Evolutionary conservation across 2,888 invertebrate genomes (phyloP).

Genomic region (Synanthedon andrenaeformis): DNA sequence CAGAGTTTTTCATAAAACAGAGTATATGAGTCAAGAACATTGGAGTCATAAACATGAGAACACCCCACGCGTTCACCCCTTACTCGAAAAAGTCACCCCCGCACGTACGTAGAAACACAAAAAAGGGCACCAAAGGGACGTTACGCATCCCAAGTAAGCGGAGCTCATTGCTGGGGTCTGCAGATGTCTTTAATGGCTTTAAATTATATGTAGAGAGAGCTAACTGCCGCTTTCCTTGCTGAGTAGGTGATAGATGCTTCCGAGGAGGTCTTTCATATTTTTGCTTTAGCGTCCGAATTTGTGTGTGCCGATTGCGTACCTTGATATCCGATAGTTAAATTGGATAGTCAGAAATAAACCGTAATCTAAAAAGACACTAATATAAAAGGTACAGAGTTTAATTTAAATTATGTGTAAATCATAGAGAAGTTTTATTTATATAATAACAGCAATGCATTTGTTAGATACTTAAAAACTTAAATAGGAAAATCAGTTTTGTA

Average conservation of each 20-base stretch:
- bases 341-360: no score
- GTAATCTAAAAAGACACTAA: no score
- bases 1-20: conserved; percentile 62
- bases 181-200: conserved; percentile 71
- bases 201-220: conserved; percentile 68
- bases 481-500: no score
- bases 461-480: no score
- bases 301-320: not conserved
- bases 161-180: conserved; percentile 62
- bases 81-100: conserved; percentile 68
- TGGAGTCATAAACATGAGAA: conserved; percentile 57
- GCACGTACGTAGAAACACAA: conserved; percentile 62
- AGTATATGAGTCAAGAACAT: conserved; percentile 65
- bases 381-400: no score
- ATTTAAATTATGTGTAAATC: no score
- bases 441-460: no score
- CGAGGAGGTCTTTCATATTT: conserved; percentile 5
- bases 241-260: conserved; percentile 53
- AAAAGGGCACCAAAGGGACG: conserved; percentile 65
- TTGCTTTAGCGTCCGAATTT: no score
- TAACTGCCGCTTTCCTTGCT: conserved; percentile 45
- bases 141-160: conserved; percentile 64
- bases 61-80: conserved; percentile 64
- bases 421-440: no score
- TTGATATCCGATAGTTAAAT: no score